These are phyloP conservation scores for Emydocephalus ijimae DNA, from an alignment of 2,113 vertebrate species.

Conservation along the genomic window DNA sequence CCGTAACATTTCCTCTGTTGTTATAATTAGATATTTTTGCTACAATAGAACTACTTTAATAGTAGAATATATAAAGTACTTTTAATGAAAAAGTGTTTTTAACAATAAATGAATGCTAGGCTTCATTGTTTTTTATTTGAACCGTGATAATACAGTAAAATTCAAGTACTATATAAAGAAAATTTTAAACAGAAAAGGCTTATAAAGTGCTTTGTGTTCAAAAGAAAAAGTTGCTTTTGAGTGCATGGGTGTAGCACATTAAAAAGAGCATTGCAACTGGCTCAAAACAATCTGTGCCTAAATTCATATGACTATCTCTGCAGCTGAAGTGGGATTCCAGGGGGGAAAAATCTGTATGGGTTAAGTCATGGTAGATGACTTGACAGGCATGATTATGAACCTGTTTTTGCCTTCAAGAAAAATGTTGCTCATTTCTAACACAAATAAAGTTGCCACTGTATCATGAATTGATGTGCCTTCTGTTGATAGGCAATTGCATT, in stretches of 20 bases:
- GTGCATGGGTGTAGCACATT: neutral
- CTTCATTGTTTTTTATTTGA: neutral
- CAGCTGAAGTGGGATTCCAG: neutral
- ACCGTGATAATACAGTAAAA: neutral
- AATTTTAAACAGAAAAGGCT: neutral
- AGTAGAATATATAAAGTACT: neutral
- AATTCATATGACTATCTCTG: neutral
- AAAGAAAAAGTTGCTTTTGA: neutral
- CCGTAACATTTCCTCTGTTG: conserved; percentile 15
- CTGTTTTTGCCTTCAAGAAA: neutral
- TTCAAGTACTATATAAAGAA: neutral
- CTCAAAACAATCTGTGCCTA: neutral
- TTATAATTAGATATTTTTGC: neutral
- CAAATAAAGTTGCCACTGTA: neutral
- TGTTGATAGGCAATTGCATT: conserved; percentile 19
- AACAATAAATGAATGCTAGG: neutral
- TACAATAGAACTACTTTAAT: neutral
- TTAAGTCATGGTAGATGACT: neutral
- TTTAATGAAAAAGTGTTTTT: neutral
- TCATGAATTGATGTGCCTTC: neutral
- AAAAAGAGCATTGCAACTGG: neutral
- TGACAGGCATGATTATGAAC: neutral
- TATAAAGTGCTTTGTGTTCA: neutral
- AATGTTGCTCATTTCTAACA: neutral
- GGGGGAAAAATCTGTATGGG: neutral